Base-by-base conservation (phyloP, 2,113 vertebrate species). In the Rhadina sibilatrix region DNA sequence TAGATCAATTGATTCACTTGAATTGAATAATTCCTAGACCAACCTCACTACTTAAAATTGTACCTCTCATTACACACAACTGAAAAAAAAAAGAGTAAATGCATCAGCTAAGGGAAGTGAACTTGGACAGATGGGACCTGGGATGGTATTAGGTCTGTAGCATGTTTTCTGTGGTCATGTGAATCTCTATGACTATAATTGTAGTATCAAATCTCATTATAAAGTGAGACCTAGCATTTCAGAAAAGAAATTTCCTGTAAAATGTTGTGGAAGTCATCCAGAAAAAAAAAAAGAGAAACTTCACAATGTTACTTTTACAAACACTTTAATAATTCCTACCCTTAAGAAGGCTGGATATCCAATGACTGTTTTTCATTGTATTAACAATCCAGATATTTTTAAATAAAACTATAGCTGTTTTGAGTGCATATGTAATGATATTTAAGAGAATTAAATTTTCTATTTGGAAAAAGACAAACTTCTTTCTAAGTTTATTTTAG, bases 401-500 rank as follows among this genome's bases (percentile, higher is more conserved):
- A 12, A 46, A 44, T 44, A 30, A 38, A 82, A 53, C 4, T 33
- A 3, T n/a, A 81, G 30, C 8, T 40, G 7, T 94, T 79, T 84
- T 16, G 70, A 88, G 28, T 66, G 56, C 42, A 1, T 31, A 49
- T 35, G 6, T 83, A 71, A 50, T 6, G 9, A 47, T 69, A 75
- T 33, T 57, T 64, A 75, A 68, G 37, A 74, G 10, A 85, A 64
- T 40, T 60, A 57, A 76, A 65, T 52, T 63, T 82, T 87, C 59
- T 71, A 3, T 86, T 57, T 80, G 54, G 44, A 30, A 75, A 83
- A 87, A 79, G 33, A 28, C 38, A 74, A 89, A 50, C 12, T 53
- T 78, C 40, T 63, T 91, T 76, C 49, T 72, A 59, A 42, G 35
- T 68, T 66, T 33, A 17, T 38, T 96, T 91, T 83, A 92, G 76